Conservation (phyloP, 1,140 invertebrate species). For the Vollenhovia emeryi region DNA sequence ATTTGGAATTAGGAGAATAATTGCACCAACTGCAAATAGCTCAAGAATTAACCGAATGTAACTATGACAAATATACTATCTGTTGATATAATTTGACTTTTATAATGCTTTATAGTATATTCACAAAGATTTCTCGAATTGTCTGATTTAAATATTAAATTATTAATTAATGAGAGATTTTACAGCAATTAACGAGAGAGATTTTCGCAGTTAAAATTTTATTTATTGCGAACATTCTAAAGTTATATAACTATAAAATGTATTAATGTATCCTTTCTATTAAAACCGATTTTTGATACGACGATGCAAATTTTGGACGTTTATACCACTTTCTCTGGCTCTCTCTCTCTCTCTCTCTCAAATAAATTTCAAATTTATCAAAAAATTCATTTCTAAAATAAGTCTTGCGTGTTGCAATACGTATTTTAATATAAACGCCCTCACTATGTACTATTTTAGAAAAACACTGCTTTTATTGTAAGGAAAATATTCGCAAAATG, state of each 20-base stretch:
- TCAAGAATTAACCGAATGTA: neutral
- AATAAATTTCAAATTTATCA: constrained; percentile 3
- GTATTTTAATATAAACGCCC: neutral
- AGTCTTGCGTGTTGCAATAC: neutral
- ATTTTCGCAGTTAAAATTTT: neutral
- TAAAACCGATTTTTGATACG: neutral
- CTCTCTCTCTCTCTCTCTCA: neutral
- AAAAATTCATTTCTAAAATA: neutral
- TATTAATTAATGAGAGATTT: neutral
- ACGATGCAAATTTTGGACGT: neutral
- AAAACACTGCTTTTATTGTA: neutral
- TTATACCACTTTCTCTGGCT: too few species aligned
- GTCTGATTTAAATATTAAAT: constrained; percentile 13
- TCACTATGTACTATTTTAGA: neutral
- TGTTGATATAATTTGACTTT: constrained; percentile 3
- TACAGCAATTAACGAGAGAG: neutral
- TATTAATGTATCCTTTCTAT: neutral
- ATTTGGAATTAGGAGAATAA: neutral
- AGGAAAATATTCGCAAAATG: neutral
- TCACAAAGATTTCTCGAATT: neutral
- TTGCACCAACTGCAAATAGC: neutral
- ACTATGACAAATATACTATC: neutral
- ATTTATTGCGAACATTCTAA: neutral
- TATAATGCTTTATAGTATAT: neutral
- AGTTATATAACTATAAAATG: neutral